Evolutionary conservation across 2,113 vertebrate genomes (phyloP).

Genomic region (Miniopterus natalensis): DNA sequence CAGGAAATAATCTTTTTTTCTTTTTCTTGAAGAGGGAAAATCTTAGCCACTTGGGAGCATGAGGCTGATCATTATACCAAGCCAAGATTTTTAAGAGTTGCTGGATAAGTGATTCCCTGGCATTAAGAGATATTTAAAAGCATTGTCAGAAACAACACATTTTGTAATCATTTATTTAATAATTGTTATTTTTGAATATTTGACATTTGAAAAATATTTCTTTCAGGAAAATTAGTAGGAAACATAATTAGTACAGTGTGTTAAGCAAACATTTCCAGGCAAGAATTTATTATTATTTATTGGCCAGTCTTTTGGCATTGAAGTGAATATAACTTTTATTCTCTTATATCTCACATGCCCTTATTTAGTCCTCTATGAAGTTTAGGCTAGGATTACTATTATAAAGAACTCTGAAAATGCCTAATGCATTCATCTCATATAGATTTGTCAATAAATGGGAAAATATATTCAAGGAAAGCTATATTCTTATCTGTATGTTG

Average conservation of each 20-base stretch:
- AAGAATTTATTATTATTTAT: slow-evolving; percentile 66
- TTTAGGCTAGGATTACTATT: neutral
- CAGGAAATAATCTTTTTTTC: slow-evolving; percentile 72
- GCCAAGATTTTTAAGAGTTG: slow-evolving; percentile 70
- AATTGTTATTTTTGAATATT: slow-evolving; percentile 26
- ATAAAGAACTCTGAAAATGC: neutral
- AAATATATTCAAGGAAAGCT: neutral
- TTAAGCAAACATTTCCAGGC: slow-evolving; percentile 1
- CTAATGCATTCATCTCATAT: neutral
- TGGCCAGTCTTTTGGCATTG: neutral
- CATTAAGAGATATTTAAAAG: slow-evolving; percentile 65
- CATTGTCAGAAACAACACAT: slow-evolving; percentile 42
- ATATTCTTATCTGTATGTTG: neutral
- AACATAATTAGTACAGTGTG: neutral
- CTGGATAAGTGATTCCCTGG: slow-evolving; percentile 71
- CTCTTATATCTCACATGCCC: slow-evolving; percentile 4
- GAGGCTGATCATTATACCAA: slow-evolving; percentile 66
- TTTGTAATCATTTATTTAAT: slow-evolving; percentile 72
- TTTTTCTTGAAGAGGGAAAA: slow-evolving; percentile 67
- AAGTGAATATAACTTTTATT: neutral
- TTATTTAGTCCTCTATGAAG: slow-evolving; percentile 7
- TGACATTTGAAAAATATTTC: slow-evolving; percentile 39
- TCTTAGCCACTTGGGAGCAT: slow-evolving; percentile 62
- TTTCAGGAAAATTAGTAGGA: neutral
- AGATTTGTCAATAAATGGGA: neutral